Base-by-base conservation (phyloP, 2,888 invertebrate species). In the Monochamus alternatus region DNA sequence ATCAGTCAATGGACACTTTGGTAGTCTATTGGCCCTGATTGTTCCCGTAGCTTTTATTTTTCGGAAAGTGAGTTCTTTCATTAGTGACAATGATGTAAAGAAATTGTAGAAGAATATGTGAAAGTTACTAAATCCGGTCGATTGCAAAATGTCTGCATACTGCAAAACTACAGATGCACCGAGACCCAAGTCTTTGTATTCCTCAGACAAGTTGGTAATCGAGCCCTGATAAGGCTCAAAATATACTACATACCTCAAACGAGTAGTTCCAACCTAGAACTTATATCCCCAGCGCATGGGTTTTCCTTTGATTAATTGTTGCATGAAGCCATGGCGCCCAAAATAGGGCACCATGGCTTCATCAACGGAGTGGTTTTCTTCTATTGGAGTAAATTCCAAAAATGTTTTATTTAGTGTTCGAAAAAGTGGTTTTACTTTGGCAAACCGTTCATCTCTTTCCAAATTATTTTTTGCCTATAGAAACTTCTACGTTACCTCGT, bases 241-340 rank as follows among this genome's bases (percentile, higher is more conserved):
- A 75, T 77, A 81, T 43, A 72, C 67, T n/a, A 80, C 69, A 65
- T 75, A 80, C 66, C 78, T 78, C 22, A n/a, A 44, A 14, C 52
- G 52, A 14, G 72, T 75, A 30, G 76, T 59, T n/a, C 75, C 79
- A 5, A 66, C 64, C 80, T 79, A 80, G 8, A 80, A 64, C 14
- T 80, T 78, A 72, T 75, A 80, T 30, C 77, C 74, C 72, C 73
- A 81, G 22, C 74, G 10, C 30, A 80, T 77, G 3, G 73, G 77
- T 70, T 85, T 86, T n/a, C 82, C 81, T 43, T 76, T 74, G 3
- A 85, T 79, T 69, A 81, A 86, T 75, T 84, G 82, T 55, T 85
- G n/a, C n/a, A n/a, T 84, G 58, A 7, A 58, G 58, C 58, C 58
- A 58, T 58, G 22, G 52, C 52, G 52, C 14, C 2, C 52, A 55